Conservation (phyloP, 2,888 invertebrate genomes). For the Polydrusus tereticollis region DNA sequence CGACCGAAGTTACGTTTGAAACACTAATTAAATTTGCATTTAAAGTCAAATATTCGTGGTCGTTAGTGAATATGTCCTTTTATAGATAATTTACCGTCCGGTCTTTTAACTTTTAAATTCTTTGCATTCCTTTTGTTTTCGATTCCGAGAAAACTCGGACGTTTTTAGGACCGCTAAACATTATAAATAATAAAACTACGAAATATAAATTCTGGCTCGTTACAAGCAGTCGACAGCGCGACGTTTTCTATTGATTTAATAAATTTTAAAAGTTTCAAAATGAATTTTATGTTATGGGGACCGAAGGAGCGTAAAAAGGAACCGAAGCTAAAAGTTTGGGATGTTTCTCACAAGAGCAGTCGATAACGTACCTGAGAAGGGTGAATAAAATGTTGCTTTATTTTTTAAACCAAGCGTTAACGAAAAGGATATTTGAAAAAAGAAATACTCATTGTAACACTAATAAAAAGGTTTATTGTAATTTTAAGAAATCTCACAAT, state of each 20-base stretch:
- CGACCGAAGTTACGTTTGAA: slow-evolving; percentile 20
- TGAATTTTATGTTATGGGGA: slow-evolving; percentile 34
- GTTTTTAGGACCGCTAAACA: slow-evolving; percentile 46
- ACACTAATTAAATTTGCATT: slow-evolving; percentile 48
- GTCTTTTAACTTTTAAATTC: slow-evolving; percentile 45
- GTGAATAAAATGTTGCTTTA: neutral
- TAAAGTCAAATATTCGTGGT: slow-evolving; percentile 46
- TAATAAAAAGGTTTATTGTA: too few relatives aligned
- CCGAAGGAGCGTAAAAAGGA: slow-evolving; percentile 22
- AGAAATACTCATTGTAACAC: too few relatives aligned
- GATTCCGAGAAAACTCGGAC: slow-evolving; percentile 45
- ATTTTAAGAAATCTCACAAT: too few relatives aligned
- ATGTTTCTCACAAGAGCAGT: slow-evolving; percentile 30
- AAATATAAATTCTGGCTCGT: slow-evolving; percentile 47
- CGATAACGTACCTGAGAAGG: slow-evolving; percentile 23
- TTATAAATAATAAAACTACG: slow-evolving; percentile 49
- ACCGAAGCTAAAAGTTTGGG: slow-evolving; percentile 25
- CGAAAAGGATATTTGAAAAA: too few relatives aligned
- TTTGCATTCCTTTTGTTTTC: slow-evolving; percentile 43
- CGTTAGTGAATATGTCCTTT: slow-evolving; percentile 44
- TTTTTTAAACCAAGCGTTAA: neutral
- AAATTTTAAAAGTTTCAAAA: slow-evolving; percentile 44
- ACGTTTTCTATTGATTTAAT: slow-evolving; percentile 48
- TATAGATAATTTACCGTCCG: slow-evolving; percentile 47
- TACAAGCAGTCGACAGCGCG: slow-evolving; percentile 43